These are phyloP conservation scores for Blera fallax DNA, from an alignment of 2,888 invertebrate species.

Conservation along the genomic window DNA sequence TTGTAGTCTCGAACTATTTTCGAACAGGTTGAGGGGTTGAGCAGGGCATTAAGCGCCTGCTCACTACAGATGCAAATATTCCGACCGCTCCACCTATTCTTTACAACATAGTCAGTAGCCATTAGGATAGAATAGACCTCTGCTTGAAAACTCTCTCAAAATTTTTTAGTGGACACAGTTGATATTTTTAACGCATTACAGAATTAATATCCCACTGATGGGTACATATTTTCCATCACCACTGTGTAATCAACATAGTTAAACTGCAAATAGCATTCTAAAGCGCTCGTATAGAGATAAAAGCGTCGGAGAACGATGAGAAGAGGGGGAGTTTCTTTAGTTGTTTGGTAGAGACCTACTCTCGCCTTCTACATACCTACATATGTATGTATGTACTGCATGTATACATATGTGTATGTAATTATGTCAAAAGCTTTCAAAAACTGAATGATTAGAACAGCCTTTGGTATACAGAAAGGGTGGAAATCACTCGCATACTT, in stretches of 20 bases:
- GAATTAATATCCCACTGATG: too few relatives aligned
- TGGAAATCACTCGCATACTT: slow-evolving; percentile 25
- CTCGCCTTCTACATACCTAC: background rate
- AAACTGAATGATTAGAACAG: slow-evolving; percentile 39
- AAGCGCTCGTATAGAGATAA: slow-evolving; percentile 31
- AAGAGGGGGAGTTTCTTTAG: background rate
- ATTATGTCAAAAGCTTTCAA: slow-evolving; percentile 27
- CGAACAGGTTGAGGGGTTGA: too few relatives aligned
- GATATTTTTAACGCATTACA: too few relatives aligned
- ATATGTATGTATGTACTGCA: too few relatives aligned
- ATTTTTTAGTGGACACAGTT: too few relatives aligned
- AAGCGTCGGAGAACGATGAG: background rate
- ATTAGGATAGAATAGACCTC: too few relatives aligned
- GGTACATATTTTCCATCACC: background rate
- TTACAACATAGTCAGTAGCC: too few relatives aligned
- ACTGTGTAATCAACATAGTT: slow-evolving; percentile 6
- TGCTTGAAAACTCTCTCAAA: too few relatives aligned
- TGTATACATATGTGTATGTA: background rate
- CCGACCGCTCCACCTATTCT: too few relatives aligned
- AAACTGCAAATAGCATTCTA: slow-evolving; percentile 29
- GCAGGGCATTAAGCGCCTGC: too few relatives aligned
- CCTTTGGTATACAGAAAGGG: slow-evolving; percentile 8
- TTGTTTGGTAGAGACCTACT: background rate
- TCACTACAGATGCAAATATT: too few relatives aligned
- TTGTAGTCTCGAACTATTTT: too few relatives aligned